These are phyloP conservation scores for Gastracanthus pulcherrimus DNA, from an alignment of 2,888 invertebrate genomes.

Conservation along the genomic window DNA sequence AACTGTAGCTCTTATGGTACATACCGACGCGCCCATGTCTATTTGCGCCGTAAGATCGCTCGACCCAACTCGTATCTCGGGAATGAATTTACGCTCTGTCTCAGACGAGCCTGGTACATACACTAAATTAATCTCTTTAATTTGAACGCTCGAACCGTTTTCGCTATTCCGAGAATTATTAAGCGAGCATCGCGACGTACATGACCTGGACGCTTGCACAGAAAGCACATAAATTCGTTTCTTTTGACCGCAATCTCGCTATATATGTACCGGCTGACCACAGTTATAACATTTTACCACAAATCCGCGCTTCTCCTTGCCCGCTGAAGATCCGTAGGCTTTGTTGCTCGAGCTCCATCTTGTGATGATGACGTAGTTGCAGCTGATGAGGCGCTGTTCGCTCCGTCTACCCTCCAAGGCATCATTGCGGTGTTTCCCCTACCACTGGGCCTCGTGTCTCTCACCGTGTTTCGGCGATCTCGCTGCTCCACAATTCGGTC, in stretches of 20 bases:
- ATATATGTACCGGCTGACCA: slow-evolving; percentile 7
- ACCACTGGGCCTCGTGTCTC: background rate
- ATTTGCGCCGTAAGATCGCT: slow-evolving; percentile 29
- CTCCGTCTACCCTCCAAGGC: background rate
- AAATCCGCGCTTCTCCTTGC: background rate
- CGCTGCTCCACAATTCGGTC: background rate
- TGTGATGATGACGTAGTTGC: background rate
- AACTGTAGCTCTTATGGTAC: slow-evolving; percentile 41
- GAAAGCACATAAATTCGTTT: slow-evolving; percentile 32
- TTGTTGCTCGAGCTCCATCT: background rate
- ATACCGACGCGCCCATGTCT: slow-evolving; percentile 50
- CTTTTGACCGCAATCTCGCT: background rate
- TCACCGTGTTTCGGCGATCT: background rate
- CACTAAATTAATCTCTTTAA: slow-evolving; percentile 11
- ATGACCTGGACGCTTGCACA: slow-evolving; percentile 33
- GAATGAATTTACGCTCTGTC: slow-evolving; percentile 28
- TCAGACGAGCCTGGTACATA: background rate
- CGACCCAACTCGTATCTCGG: slow-evolving; percentile 14
- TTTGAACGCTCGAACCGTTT: background rate
- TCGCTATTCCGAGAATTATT: too few species aligned
- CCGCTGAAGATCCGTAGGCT: background rate
- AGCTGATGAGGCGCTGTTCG: background rate
- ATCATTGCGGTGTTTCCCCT: background rate
- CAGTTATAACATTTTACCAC: slow-evolving; percentile 41
- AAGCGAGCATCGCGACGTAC: too few species aligned